Conservation (phyloP, 2,888 invertebrate genomes). For the Fragum sueziense region DNA sequence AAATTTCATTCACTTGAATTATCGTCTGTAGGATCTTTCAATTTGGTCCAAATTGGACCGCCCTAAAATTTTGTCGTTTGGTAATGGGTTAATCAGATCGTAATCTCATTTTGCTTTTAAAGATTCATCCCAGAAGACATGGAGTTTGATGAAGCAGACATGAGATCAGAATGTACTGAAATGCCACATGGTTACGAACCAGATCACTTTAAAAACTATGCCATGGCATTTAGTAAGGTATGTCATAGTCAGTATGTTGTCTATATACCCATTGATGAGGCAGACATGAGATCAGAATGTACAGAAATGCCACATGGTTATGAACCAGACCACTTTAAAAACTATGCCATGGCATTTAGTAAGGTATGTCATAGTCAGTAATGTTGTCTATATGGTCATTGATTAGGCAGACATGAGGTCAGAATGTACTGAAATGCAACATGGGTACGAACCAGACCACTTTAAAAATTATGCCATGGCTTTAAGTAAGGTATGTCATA, state of each 20-base stretch:
- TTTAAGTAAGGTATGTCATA: constrained; percentile 89
- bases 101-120: too few species aligned
- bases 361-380: too few species aligned
- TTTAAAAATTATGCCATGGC: constrained; percentile 95
- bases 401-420: constrained; percentile 18
- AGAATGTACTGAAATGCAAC: constrained; percentile 84
- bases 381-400: too few species aligned
- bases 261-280: too few species aligned
- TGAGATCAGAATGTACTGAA: constrained; percentile 16
- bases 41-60: too few species aligned
- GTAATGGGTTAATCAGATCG: too few species aligned
- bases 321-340: constrained; percentile 92
- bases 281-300: constrained; percentile 66
- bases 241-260: too few species aligned
- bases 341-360: constrained; percentile 94
- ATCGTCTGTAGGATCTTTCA: not conserved
- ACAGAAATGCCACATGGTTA: constrained; percentile 88
- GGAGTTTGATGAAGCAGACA: constrained; percentile 88
- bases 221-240: constrained; percentile 93
- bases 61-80: too few species aligned
- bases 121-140: constrained; percentile 94
- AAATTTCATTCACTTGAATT: not conserved
- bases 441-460: constrained; percentile 90
- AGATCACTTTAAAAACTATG: constrained; percentile 92
- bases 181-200: constrained; percentile 91